Evolutionary conservation across 2,113 vertebrate species (phyloP).

Genomic region (Ellobius talpinus): DNA sequence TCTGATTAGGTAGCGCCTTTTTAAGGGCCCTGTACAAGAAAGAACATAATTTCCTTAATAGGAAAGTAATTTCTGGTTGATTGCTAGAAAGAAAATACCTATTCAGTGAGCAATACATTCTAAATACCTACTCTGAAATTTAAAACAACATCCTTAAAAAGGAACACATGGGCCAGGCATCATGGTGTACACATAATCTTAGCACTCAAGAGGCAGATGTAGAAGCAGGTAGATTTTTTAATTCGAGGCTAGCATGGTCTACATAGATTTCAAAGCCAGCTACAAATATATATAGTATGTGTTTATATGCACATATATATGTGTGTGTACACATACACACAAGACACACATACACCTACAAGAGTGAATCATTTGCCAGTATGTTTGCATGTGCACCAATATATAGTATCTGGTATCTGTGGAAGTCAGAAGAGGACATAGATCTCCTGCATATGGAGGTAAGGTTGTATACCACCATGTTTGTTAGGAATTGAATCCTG

Average conservation of each 20-base stretch:
- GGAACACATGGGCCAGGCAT: background rate
- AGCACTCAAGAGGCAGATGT: background rate
- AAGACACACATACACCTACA: background rate
- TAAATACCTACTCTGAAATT: slow-evolving; percentile 31
- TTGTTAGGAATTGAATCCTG: background rate
- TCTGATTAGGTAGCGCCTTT: background rate
- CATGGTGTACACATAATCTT: background rate
- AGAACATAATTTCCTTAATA: background rate
- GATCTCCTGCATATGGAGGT: background rate
- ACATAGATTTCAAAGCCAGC: background rate
- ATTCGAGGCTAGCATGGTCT: background rate
- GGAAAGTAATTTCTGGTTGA: background rate
- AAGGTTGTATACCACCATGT: too few relatives aligned
- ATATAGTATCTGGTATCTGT: background rate
- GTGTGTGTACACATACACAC: background rate
- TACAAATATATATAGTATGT: too few relatives aligned
- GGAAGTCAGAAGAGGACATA: background rate
- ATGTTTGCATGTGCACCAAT: background rate
- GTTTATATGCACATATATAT: background rate
- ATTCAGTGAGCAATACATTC: background rate
- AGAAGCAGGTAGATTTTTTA: background rate
- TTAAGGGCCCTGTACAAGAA: background rate
- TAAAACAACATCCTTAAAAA: slow-evolving; percentile 40
- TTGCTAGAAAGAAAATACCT: background rate
- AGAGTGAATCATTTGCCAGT: background rate